A percentile compares a stretch with the other conserved stretches of the same genome.
These are phyloP conservation scores for Eufriesea mexicana DNA, from an alignment of 1,140 invertebrate genomes.

Conservation along the genomic window DNA sequence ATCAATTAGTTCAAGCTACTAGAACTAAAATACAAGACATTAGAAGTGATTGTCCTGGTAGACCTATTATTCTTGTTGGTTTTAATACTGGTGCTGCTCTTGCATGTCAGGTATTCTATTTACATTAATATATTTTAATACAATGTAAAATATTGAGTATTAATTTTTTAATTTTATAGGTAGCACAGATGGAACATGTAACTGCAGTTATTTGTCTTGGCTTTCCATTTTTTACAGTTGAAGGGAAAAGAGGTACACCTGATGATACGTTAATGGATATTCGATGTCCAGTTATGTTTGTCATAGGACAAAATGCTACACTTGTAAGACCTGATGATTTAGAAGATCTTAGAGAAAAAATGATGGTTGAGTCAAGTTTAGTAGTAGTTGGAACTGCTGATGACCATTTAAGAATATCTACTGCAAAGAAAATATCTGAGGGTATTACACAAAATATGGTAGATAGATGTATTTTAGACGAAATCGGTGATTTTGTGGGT, in stretches of 20 bases:
- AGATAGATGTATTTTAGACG: conserved; percentile 89
- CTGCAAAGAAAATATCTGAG: conserved; percentile 87
- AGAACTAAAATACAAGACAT: conserved; percentile 88
- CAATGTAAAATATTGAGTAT: conserved; percentile 3
- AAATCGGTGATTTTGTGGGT: conserved; percentile 85
- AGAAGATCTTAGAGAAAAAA: conserved; percentile 89
- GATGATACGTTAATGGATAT: conserved; percentile 90
- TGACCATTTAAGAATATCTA: conserved; percentile 88
- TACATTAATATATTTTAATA: not conserved
- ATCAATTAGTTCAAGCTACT: conserved; percentile 87
- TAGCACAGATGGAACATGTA: conserved; percentile 86
- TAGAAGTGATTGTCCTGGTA: conserved; percentile 86
- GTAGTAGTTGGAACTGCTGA: conserved; percentile 93
- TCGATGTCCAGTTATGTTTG: conserved; percentile 89
- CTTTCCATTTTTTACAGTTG: conserved; percentile 89
- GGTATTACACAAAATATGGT: conserved; percentile 92
- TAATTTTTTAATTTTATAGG: conserved; percentile 67
- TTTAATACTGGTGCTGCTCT: conserved; percentile 89
- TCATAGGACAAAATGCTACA: conserved; percentile 90
- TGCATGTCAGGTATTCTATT: conserved; percentile 84
- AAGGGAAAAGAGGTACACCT: conserved; percentile 89
- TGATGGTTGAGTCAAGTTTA: conserved; percentile 89
- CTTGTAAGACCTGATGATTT: conserved; percentile 87
- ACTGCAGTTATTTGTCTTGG: conserved; percentile 90
- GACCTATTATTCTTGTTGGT: conserved; percentile 90